Evolutionary conservation across 2,113 vertebrate species (phyloP).

Genomic region (Nicator chloris): DNA sequence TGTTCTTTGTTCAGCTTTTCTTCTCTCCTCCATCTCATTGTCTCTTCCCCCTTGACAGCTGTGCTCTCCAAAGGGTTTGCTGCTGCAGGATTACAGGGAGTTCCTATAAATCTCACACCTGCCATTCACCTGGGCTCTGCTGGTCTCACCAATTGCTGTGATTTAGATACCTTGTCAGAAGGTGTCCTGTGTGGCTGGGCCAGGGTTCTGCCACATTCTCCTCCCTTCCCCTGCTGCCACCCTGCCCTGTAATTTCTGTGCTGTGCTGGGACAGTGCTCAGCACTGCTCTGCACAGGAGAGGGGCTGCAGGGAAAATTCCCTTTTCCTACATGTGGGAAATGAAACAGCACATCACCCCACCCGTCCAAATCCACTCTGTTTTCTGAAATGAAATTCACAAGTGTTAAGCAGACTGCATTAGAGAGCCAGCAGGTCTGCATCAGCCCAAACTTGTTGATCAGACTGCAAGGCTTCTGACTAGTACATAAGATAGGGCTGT

Average conservation of each 20-base stretch:
- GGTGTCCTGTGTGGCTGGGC: background rate
- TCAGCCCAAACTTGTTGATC: background rate
- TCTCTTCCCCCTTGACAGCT: background rate
- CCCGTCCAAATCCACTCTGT: background rate
- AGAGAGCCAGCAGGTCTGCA: background rate
- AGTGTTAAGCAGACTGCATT: background rate
- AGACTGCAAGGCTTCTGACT: background rate
- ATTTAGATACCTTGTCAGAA: background rate
- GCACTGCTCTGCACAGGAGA: background rate
- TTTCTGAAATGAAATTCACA: background rate
- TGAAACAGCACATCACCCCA: background rate
- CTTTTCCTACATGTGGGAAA: background rate
- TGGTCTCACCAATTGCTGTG: background rate
- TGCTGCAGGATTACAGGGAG: background rate
- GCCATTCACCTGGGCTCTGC: background rate
- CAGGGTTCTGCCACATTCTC: background rate
- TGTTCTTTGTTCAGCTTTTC: background rate
- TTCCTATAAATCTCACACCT: background rate
- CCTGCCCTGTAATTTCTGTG: accelerated
- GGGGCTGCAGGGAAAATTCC: background rate
- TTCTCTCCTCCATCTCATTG: background rate
- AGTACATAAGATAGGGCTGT: background rate
- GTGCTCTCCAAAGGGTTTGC: background rate
- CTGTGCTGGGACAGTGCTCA: background rate
- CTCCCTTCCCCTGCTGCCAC: background rate